Base-by-base conservation (phyloP, 1,140 invertebrate species). In the Monomorium pharaonis region DNA sequence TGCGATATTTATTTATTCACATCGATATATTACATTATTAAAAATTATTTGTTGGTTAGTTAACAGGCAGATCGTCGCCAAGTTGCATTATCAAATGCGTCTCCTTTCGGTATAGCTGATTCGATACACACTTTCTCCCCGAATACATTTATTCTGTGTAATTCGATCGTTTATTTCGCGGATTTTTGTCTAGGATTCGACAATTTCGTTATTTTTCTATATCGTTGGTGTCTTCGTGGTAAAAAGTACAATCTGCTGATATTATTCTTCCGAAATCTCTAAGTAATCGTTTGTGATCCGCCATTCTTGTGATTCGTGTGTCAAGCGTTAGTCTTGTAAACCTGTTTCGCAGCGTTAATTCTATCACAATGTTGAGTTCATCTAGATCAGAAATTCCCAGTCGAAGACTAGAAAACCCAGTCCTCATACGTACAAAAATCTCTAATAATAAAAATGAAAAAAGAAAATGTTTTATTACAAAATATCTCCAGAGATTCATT, bases 21-120 rank as follows among this genome's bases (percentile, higher is more conserved):
- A 86, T 86, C 74, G 72, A 86, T 92, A 92, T 92, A 89, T 92
- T 92, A 93, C 92, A 93, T 92, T 90, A 92, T 92, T 93, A 92
- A 91, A 92, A 93, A 93, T 85, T 69, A 84, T 88, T 88, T 72
- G 87, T 91, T 83, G 86, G 86, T 93, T 88, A 89, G 87, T 90
- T 88, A 62, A 92, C 85, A 78, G 91, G 86, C 91, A 86, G 80
- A 81, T 80, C 84, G 65, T 88, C 77, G 84, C 62, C 69, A 70
- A 87, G 89, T 92, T 85, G 89, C 87, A 88, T 91, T 85, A 89
- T 56, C 88, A 88, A 89, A 89, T 76, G 77, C 72, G 86, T 87
- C 74, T 33, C 24, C 33, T 87, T 84, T 88, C 62, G 27, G 44
- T 58, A 67, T 60, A 58, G 18, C 47, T 37, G n/a, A 62, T 16